Evolutionary conservation across 2,888 invertebrate species (phyloP).

Genomic region (Ormyrus nitidulus): DNA sequence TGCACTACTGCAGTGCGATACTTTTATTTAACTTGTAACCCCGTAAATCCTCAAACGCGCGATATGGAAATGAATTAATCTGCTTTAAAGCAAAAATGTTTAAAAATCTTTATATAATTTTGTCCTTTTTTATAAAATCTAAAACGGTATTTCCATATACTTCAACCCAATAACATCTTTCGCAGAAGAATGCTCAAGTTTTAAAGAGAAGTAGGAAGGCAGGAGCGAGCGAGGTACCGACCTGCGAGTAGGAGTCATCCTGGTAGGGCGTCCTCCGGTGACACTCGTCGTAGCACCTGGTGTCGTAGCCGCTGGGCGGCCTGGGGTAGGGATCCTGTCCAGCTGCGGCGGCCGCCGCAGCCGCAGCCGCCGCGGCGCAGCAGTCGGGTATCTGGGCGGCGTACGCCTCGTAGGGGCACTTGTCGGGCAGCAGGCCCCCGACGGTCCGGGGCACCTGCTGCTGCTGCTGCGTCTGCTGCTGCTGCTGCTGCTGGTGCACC

Average conservation of each 20-base stretch:
- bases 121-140: too few relatives aligned
- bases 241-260: slow-evolving; percentile 72
- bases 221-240: slow-evolving; percentile 46
- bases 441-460: slow-evolving; percentile 56
- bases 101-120: too few relatives aligned
- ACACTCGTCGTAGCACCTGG: slow-evolving; percentile 72
- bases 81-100: too few relatives aligned
- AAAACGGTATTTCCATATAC: too few relatives aligned
- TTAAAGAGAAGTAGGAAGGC: too few relatives aligned
- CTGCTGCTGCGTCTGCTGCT: slow-evolving; percentile 10
- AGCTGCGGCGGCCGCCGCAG: slow-evolving; percentile 70
- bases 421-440: slow-evolving; percentile 63
- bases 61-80: too few relatives aligned
- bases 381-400: slow-evolving; percentile 74
- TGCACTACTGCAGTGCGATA: too few relatives aligned
- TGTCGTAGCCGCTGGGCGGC: slow-evolving; percentile 74
- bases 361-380: slow-evolving; percentile 71
- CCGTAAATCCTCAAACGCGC: too few relatives aligned
- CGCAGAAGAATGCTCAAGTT: too few relatives aligned
- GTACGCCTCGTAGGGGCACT: slow-evolving; percentile 73
- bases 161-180: background rate
- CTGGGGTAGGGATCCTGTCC: slow-evolving; percentile 74
- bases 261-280: slow-evolving; percentile 71
- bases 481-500: slow-evolving; percentile 61
- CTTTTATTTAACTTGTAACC: too few relatives aligned